Percentiles rank a stretch among this genome's conserved stretches.
These are phyloP conservation scores for Oreochromis tanganicae DNA, from an alignment of 2,113 vertebrate genomes.

Conservation along the genomic window DNA sequence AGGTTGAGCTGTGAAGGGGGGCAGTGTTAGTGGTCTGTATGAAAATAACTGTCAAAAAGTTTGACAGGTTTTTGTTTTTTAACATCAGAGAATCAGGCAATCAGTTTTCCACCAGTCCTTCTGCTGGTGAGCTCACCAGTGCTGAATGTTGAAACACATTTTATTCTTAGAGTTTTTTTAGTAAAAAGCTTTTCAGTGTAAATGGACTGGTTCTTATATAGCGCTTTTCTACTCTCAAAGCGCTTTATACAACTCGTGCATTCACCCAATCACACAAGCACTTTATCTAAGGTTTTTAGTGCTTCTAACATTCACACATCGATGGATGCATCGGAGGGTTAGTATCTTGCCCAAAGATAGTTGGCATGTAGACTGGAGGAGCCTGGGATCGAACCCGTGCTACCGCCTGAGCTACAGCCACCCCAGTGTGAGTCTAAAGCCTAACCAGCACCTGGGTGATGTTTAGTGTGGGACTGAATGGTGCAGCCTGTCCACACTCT, in stretches of 20 bases:
- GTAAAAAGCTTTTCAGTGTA: not conserved
- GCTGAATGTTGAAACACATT: not conserved
- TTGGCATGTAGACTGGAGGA: no score
- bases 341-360: no score
- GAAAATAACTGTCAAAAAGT: not conserved
- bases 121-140: not conserved
- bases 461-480: not conserved
- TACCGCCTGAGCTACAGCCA: no score
- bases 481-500: not conserved
- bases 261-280: no score
- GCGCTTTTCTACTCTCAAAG: no score
- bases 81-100: not conserved
- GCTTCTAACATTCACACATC: no score
- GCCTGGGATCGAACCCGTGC: no score
- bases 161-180: not conserved
- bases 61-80: not conserved
- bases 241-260: no score
- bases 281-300: no score
- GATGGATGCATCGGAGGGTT: no score
- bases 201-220: no score
- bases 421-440: not conserved
- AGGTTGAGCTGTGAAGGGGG: not conserved
- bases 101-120: not conserved
- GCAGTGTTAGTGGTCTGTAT: not conserved
- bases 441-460: not conserved